Evolutionary conservation across 2,888 invertebrate species (phyloP).

Genomic region (Automeris io): DNA sequence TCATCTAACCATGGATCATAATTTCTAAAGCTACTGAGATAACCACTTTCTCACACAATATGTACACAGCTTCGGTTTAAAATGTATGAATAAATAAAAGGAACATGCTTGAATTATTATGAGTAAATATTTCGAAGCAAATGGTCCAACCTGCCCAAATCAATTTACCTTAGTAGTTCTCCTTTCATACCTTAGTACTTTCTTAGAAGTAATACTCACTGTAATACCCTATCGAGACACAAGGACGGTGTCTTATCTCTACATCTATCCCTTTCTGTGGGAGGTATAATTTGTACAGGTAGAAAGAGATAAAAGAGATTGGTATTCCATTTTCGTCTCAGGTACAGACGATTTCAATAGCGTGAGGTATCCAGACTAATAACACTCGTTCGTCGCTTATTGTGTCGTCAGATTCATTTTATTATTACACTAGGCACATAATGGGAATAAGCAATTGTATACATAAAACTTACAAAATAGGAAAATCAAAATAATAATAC

Average conservation of each 20-base stretch:
- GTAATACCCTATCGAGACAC: conserved; percentile 22
- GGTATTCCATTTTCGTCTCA: not conserved
- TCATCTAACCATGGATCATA: too few species aligned
- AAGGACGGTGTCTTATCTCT: conserved; percentile 23
- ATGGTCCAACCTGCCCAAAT: conserved; percentile 36
- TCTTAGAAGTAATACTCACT: conserved; percentile 32
- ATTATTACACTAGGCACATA: not conserved
- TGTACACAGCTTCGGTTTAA: too few species aligned
- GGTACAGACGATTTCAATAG: not conserved
- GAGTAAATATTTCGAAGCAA: conserved; percentile 21
- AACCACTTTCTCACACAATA: too few species aligned
- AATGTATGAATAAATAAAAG: not conserved
- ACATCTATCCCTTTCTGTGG: conserved; percentile 20
- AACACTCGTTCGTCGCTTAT: not conserved
- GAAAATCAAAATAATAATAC: too few species aligned
- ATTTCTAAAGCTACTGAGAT: too few species aligned
- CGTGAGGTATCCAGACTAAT: not conserved
- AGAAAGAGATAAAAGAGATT: conserved; percentile 13
- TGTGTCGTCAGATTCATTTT: not conserved
- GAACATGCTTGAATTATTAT: not conserved
- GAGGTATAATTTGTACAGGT: conserved; percentile 15
- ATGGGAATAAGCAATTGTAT: not conserved
- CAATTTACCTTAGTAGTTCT: conserved; percentile 36
- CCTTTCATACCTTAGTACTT: too few species aligned
- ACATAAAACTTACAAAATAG: too few species aligned